Base-by-base conservation (phyloP, 2,888 invertebrate species). In the Margaritifera margaritifera region DNA sequence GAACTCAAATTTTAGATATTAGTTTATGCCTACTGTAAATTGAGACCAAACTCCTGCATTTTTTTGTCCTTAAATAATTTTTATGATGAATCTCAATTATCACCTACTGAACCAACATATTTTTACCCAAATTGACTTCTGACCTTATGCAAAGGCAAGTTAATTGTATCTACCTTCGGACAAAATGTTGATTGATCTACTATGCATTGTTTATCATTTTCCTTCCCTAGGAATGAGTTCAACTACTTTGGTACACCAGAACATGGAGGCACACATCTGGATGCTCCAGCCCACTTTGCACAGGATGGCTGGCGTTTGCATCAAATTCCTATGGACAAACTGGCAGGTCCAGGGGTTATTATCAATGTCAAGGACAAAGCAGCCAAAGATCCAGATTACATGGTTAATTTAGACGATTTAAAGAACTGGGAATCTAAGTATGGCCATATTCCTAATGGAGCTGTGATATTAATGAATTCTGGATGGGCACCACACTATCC, bases 231-330 rank as follows among this genome's bases (percentile, higher is more conserved):
- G 84, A 92, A 91, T 73, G 91, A 92, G 59, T 75, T 90, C 1
- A 92, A 92, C 73, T 91, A 91, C 20, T 91, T 93, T 74, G 88
- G 88, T 20, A 90, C 91, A 3, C 90, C 91, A 0, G 93, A 93
- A 75, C 93, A 93, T 80, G 92, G 92, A 0, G 93, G 93, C 0
- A 93, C 93, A 0, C 93, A 93, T 78, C 68, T 93, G 8, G 93
- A 93, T 77, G 92, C 93, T 0, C 93, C 93, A 0, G 91, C 91
- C 66, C 93, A 93, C 82, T 93, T 93, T 81, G 78, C 84, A 59
- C 79, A 82, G 20, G 80, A 87, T 1, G 91, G 91, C 1, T 88
- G 90, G 86, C 90, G 89, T 24, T 91, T 92, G 0, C 92, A 91
- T 11, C 90, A 92, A 53, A 91, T 93, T 67, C 92, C 92, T 0